Evolutionary conservation across 2,888 invertebrate genomes (phyloP).

Genomic region (Perizoma flavofasciatum): DNA sequence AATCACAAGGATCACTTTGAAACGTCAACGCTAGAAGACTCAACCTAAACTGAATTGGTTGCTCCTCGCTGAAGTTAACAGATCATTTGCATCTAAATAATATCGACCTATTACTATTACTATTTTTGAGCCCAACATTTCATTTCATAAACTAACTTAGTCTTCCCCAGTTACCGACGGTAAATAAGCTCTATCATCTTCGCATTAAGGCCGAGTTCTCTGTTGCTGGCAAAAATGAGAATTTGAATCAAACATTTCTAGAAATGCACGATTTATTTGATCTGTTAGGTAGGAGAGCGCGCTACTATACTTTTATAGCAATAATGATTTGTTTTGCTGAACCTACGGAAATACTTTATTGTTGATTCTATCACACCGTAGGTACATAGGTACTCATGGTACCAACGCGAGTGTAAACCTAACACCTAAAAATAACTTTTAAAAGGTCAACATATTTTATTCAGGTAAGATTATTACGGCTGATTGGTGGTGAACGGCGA

Average conservation of each 20-base stretch:
- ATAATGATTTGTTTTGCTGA: slow-evolving; percentile 25
- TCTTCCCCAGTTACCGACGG: not conserved
- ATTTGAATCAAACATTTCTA: slow-evolving; percentile 29
- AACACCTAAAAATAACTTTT: no score
- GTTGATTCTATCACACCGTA: slow-evolving; percentile 21
- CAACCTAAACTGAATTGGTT: no score
- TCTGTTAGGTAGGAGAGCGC: slow-evolving; percentile 20
- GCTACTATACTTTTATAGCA: slow-evolving; percentile 25
- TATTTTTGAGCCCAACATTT: no score
- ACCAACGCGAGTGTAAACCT: no score
- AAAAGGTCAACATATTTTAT: no score
- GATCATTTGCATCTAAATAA: not conserved
- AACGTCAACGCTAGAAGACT: no score
- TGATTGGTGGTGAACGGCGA: no score
- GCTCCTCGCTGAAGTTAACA: not conserved
- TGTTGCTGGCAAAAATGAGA: not conserved
- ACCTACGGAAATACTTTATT: slow-evolving; percentile 23
- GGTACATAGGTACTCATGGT: not conserved
- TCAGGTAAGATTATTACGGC: no score
- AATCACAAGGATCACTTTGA: no score
- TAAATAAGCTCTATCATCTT: slow-evolving; percentile 4
- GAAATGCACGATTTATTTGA: slow-evolving; percentile 26
- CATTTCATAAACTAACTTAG: no score
- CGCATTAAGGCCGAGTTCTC: not conserved
- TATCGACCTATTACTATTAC: no score